Evolutionary conservation across 2,113 vertebrate species (phyloP), one percentile per base, ranked within the genome.

Genomic region (Hippocampus barbouri): DNA sequence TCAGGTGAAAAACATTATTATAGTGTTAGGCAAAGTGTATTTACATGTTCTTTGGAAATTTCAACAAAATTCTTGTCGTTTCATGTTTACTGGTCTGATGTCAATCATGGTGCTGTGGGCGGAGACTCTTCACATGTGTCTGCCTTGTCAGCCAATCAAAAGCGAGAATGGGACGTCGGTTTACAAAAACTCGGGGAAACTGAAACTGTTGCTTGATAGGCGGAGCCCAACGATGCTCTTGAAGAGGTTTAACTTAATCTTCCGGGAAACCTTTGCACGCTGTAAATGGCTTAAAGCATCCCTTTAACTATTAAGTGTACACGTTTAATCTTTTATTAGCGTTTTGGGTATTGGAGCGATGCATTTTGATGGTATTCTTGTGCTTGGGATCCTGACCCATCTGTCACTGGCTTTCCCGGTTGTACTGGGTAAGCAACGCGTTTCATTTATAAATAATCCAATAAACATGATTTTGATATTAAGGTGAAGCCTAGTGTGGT

Each of bases 361-460:
- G 86, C 0, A n/a, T 56, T 47, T 75, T 27, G 21, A 61, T 41
- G 20, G 6, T 9, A 1, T 76, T 71, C 2, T 87, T 40, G 12
- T 74, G 30, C 30, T 83, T 34, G 25, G 14, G 0, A 4, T 71
- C 14, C 9, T 66, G 0, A 47, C 27, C 9, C 68, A 47, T 0
- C 1, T 68, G 0, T 62, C 68, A 0, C 51, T 5, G 59, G 66
- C 11, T 8, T 5, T 68, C 45, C 68, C 71, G 14, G 57, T n/a
- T 59, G 76, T 73, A n/a, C 56, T 78, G 7, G 89, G 89, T 90
- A 78, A 86, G 85, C 41, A 16, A 56, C 14, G 49, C 66, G 53
- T n/a, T 57, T 57, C 4, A 10, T 25, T 57, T 57, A 12, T 56
- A 10, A 56, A 8, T 23, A 56, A 23, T 21, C 18, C 20, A 56